These are phyloP conservation scores for Uropsilus gracilis DNA, from an alignment of 2,113 vertebrate species.

Conservation along the genomic window DNA sequence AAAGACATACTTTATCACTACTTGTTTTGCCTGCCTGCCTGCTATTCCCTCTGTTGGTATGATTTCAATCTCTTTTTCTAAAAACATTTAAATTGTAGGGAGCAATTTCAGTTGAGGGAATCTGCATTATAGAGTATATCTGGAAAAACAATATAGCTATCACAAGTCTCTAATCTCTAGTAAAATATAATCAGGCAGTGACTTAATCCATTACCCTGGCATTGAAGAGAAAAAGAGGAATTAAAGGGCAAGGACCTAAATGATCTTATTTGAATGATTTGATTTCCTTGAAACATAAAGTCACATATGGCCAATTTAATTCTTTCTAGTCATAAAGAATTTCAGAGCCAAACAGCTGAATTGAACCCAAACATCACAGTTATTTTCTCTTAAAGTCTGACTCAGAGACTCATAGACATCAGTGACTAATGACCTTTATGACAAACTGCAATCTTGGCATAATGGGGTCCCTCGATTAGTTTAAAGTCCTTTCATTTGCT, in stretches of 20 bases:
- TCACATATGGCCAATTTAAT: constrained; percentile 51
- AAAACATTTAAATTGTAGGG: neutral
- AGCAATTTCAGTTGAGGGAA: constrained; percentile 15
- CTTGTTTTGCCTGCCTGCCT: fast-evolving
- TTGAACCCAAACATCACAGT: constrained; percentile 63
- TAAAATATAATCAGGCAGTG: constrained; percentile 32
- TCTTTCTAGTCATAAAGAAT: constrained; percentile 59
- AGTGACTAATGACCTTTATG: constrained; percentile 56
- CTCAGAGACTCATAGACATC: constrained; percentile 54
- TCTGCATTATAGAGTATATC: neutral
- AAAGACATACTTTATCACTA: neutral
- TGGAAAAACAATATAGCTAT: constrained; percentile 28
- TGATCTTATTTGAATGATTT: constrained; percentile 64
- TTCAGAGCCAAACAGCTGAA: constrained; percentile 49
- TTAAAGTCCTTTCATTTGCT: constrained; percentile 70
- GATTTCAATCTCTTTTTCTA: neutral
- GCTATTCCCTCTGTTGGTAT: fast-evolving
- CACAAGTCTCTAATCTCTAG: constrained; percentile 50
- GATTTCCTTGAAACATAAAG: constrained; percentile 66
- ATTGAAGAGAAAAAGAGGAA: constrained; percentile 50
- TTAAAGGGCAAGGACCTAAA: constrained; percentile 47
- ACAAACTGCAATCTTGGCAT: constrained; percentile 44
- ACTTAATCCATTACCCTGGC: neutral
- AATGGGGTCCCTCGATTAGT: constrained; percentile 52
- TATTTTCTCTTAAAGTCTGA: constrained; percentile 50